Evolutionary conservation across 2,888 invertebrate genomes (phyloP).

Genomic region (Heliconius cydno): DNA sequence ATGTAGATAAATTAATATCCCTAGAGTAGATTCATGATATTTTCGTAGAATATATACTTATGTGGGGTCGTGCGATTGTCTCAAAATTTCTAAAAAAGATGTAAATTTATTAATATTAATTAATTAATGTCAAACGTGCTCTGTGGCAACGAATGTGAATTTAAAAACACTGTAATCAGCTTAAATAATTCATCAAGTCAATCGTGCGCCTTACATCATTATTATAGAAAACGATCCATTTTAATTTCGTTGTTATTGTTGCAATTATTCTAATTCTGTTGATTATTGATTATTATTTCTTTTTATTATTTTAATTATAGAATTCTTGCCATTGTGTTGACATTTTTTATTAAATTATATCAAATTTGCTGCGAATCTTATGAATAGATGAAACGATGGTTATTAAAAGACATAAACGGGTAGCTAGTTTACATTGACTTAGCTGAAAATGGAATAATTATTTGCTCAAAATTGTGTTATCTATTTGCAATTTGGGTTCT

Average conservation of each 20-base stretch:
- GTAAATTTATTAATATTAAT: background rate
- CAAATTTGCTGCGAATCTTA: slow-evolving; percentile 56
- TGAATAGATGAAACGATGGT: slow-evolving; percentile 53
- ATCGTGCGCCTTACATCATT: slow-evolving; percentile 32
- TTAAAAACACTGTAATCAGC: background rate
- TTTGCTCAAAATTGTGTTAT: slow-evolving; percentile 53
- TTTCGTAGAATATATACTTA: slow-evolving; percentile 28
- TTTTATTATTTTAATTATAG: slow-evolving; percentile 49
- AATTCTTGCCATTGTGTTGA: slow-evolving; percentile 52
- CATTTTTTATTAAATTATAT: slow-evolving; percentile 29
- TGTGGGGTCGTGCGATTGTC: slow-evolving; percentile 29
- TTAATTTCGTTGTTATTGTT: slow-evolving; percentile 48
- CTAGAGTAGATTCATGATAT: slow-evolving; percentile 37
- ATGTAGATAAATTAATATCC: slow-evolving; percentile 41
- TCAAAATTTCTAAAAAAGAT: background rate
- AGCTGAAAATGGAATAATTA: slow-evolving; percentile 46
- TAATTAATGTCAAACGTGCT: background rate
- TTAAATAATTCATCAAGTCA: background rate
- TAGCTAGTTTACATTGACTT: slow-evolving; percentile 56
- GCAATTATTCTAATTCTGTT: slow-evolving; percentile 64
- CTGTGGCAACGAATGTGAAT: background rate
- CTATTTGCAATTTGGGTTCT: slow-evolving; percentile 51
- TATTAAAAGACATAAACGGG: slow-evolving; percentile 57
- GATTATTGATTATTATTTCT: slow-evolving; percentile 53
- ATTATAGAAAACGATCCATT: slow-evolving; percentile 23